These are phyloP conservation scores for Scarus forsteni DNA, from an alignment of 2,797 vertebrate genomes.

Conservation along the genomic window DNA sequence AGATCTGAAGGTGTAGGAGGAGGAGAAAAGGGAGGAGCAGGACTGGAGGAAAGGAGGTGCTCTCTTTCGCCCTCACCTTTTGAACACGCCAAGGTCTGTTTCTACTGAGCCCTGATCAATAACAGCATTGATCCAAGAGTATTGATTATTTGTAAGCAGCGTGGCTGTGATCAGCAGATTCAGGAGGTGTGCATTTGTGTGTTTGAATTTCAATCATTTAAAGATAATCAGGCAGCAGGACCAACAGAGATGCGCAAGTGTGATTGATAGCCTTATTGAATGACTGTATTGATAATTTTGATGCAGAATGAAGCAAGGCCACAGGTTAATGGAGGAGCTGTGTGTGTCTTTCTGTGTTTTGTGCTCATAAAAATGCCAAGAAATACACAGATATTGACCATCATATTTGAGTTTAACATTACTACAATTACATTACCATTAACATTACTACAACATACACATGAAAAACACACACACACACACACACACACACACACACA, in stretches of 20 bases:
- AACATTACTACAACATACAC: too few relatives aligned
- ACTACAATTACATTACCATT: too few relatives aligned
- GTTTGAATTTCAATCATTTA: slow-evolving; percentile 33
- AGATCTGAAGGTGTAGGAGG: background rate
- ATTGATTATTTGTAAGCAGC: slow-evolving; percentile 42
- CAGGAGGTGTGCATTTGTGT: slow-evolving; percentile 9
- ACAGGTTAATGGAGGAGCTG: slow-evolving; percentile 46
- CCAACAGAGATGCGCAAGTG: slow-evolving; percentile 45
- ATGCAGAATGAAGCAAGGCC: slow-evolving; percentile 30
- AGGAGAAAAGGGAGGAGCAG: background rate
- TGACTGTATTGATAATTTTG: slow-evolving; percentile 42
- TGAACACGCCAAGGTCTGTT: background rate
- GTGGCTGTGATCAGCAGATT: slow-evolving; percentile 64
- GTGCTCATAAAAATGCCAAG: background rate
- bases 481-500: too few relatives aligned
- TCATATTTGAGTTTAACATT: too few relatives aligned
- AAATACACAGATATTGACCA: too few relatives aligned
- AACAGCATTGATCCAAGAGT: slow-evolving; percentile 22
- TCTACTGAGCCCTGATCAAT: slow-evolving; percentile 44
- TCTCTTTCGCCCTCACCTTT: slow-evolving; percentile 12
- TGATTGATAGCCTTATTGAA: slow-evolving; percentile 47
- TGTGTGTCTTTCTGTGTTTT: background rate
- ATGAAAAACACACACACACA: too few relatives aligned
- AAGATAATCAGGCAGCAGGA: slow-evolving; percentile 35
- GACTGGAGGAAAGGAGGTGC: background rate